Evolutionary conservation across 2,888 invertebrate species (phyloP).

Genomic region (Eumacrocentrus americanus): DNA sequence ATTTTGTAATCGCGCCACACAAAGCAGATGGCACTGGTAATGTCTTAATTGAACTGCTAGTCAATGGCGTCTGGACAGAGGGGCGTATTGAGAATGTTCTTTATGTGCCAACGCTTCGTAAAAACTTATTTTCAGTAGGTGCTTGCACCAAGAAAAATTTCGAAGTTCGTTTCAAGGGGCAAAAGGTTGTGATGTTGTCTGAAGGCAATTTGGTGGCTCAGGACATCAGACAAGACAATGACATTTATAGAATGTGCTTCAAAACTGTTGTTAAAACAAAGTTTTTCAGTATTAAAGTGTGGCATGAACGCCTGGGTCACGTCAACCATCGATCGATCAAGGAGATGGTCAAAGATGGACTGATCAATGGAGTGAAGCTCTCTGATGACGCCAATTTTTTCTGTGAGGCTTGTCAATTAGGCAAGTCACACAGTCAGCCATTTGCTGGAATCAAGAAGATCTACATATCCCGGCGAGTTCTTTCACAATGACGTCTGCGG

Average conservation of each 20-base stretch:
- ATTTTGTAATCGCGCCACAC: too few species aligned
- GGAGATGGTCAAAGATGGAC: not conserved
- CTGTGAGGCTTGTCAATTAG: not conserved
- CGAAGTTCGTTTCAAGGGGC: not conserved
- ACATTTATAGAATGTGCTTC: too few species aligned
- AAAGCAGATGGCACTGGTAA: too few species aligned
- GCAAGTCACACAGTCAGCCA: not conserved
- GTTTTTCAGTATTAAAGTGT: not conserved
- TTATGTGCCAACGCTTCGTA: not conserved
- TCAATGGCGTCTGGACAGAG: too few species aligned
- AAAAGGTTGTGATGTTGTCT: not conserved
- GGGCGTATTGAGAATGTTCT: too few species aligned
- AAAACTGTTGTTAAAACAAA: not conserved
- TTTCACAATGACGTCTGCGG: conserved; percentile 34
- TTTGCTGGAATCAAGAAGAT: not conserved
- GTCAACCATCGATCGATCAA: not conserved
- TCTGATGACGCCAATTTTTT: not conserved
- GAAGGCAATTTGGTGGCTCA: not conserved
- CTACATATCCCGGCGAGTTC: not conserved
- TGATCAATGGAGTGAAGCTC: not conserved
- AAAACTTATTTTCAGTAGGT: not conserved
- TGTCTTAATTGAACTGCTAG: too few species aligned
- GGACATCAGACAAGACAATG: too few species aligned
- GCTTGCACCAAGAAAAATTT: not conserved
- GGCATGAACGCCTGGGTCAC: not conserved